Conservation (phyloP, 2,113 vertebrate genomes). For the Rhinopithecus roxellana region DNA sequence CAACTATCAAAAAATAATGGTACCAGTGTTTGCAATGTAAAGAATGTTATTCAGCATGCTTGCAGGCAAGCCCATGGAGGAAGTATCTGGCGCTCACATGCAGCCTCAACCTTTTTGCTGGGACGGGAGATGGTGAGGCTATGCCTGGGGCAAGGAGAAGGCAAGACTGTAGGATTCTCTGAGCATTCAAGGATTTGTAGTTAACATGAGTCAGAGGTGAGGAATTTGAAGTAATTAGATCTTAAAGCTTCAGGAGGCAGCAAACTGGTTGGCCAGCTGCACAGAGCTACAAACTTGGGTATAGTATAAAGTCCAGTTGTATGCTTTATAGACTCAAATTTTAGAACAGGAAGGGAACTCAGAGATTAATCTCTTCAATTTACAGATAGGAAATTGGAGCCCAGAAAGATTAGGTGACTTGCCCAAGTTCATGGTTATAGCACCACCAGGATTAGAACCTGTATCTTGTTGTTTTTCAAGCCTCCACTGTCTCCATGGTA, state of each 20-base stretch:
- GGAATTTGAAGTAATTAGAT: constrained; percentile 5
- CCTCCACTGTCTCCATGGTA: background rate
- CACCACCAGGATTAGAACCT: background rate
- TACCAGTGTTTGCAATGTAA: background rate
- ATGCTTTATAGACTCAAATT: background rate
- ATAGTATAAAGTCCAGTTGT: background rate
- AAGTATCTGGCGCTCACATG: background rate
- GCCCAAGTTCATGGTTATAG: background rate
- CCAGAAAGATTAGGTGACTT: background rate
- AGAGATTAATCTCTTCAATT: background rate
- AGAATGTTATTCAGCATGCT: background rate
- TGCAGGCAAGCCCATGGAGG: background rate
- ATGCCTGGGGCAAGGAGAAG: background rate
- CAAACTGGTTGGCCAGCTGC: background rate
- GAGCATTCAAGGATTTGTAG: background rate
- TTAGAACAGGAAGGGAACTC: background rate
- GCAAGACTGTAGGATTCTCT: background rate
- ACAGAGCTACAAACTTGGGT: background rate
- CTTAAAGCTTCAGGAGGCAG: background rate
- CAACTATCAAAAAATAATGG: too few species aligned
- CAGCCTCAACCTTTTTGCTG: background rate
- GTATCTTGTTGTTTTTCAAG: background rate
- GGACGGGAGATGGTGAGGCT: background rate
- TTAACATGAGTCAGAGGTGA: background rate
- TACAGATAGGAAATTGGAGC: constrained; percentile 7